phyloP scores from a whole-genome alignment of 1,140 invertebrate genomes.

The Caenorhabditis remanei region DNA sequence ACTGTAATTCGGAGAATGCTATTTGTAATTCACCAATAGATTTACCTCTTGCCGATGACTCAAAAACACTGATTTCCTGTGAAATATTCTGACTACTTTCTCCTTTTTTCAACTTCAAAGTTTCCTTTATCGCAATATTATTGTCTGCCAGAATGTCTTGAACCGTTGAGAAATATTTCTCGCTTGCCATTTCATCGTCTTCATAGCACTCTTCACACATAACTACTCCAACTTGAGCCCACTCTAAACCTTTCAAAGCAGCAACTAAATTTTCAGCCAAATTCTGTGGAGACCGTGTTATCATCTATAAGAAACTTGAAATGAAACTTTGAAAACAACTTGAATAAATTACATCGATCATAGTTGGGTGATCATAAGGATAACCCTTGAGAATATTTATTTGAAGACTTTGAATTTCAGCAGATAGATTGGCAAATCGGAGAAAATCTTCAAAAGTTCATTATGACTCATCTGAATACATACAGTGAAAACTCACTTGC shows the following conservation, averaged over 20 bases:
- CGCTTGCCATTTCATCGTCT: constrained; percentile 18
- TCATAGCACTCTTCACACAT: constrained; percentile 45
- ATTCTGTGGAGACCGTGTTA: constrained; percentile 24
- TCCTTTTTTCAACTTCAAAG: neutral
- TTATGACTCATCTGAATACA: neutral
- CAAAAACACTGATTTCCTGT: neutral
- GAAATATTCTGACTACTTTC: constrained; percentile 15
- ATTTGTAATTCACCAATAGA: too few species aligned
- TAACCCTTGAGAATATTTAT: constrained; percentile 40
- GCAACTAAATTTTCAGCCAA: constrained; percentile 12
- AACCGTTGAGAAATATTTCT: neutral
- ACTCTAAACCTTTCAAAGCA: neutral
- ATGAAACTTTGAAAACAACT: neutral
- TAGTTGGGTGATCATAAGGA: constrained; percentile 16
- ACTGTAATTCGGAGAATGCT: neutral
- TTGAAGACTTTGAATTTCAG: constrained; percentile 5
- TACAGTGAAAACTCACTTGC: neutral
- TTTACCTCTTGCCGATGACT: constrained; percentile 16
- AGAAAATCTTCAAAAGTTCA: constrained; percentile 6
- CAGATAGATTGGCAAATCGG: constrained; percentile 15
- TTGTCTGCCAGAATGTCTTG: neutral
- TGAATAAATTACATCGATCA: constrained; percentile 19
- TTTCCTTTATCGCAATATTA: constrained; percentile 13
- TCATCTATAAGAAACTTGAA: neutral
- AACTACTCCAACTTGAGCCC: constrained; percentile 3